phyloP scores from a whole-genome alignment of 2,888 invertebrate species.

The Tinea trinotella region DNA sequence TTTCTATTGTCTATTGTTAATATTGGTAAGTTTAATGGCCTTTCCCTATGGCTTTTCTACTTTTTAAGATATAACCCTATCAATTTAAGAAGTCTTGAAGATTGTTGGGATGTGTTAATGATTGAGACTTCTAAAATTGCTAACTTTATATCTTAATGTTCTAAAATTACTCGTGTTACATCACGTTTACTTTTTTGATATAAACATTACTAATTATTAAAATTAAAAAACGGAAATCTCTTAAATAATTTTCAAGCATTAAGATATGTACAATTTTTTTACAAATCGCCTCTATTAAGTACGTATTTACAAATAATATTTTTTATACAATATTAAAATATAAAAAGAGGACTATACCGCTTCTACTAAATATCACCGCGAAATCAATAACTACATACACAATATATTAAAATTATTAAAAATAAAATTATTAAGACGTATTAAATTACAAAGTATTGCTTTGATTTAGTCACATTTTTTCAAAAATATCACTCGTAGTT shows the following conservation, averaged over 20 bases:
- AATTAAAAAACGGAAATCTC: not conserved
- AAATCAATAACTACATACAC: constrained; percentile 70
- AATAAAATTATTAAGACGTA: constrained; percentile 72
- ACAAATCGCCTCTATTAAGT: constrained; percentile 66
- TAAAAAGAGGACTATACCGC: constrained; percentile 67
- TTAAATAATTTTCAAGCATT: constrained; percentile 68
- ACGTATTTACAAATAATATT: constrained; percentile 73
- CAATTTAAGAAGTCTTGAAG: not conserved
- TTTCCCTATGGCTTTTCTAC: constrained; percentile 26
- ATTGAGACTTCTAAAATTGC: not conserved
- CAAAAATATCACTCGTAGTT: constrained; percentile 75
- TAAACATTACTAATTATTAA: not conserved
- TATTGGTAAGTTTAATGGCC: constrained; percentile 24
- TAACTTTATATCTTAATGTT: not conserved
- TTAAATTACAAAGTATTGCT: constrained; percentile 84
- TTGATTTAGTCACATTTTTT: constrained; percentile 78
- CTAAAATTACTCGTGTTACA: not conserved
- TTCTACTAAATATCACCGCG: constrained; percentile 69
- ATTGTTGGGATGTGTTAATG: not conserved
- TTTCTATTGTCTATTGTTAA: constrained; percentile 22
- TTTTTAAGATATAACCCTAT: not conserved
- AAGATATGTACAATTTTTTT: constrained; percentile 73
- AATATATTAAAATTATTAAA: constrained; percentile 57
- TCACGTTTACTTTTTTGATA: not conserved
- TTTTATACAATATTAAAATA: constrained; percentile 64